A percentile compares a stretch with the other conserved stretches of the same genome.
phyloP scores from a whole-genome alignment of 2,888 invertebrate genomes.

The Synanthedon tipuliformis region DNA sequence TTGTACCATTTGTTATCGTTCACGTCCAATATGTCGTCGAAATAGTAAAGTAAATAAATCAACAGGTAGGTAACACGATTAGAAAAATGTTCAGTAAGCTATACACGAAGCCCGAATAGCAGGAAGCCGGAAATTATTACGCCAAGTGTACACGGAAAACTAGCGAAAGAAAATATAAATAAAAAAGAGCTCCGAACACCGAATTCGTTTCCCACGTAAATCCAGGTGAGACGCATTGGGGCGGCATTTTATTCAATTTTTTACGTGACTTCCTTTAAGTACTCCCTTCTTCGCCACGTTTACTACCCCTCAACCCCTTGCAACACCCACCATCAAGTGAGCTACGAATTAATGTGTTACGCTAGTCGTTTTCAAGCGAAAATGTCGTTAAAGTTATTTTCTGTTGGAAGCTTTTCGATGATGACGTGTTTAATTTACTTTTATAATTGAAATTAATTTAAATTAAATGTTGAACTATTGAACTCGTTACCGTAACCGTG shows the following conservation, averaged over 20 bases:
- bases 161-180: not conserved
- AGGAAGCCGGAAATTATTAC: not conserved
- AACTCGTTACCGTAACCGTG: too few species aligned
- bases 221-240: conserved; percentile 11
- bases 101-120: not conserved
- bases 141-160: not conserved
- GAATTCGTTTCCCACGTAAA: conserved; percentile 15
- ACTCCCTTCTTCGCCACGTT: not conserved
- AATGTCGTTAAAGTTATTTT: too few species aligned
- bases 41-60: not conserved
- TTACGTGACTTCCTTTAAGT: conserved; percentile 23
- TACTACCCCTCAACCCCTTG: not conserved
- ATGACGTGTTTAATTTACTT: too few species aligned
- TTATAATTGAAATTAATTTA: too few species aligned
- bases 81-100: not conserved
- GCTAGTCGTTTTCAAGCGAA: too few species aligned
- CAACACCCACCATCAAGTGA: not conserved
- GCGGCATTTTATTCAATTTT: conserved; percentile 25
- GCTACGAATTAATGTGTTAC: not conserved
- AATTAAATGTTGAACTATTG: too few species aligned
- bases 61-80: not conserved
- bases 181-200: conserved; percentile 4
- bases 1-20: too few species aligned
- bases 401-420: too few species aligned
- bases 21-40: not conserved